Base-by-base conservation (phyloP, 1,140 invertebrate species). In the Cephus cinctus region DNA sequence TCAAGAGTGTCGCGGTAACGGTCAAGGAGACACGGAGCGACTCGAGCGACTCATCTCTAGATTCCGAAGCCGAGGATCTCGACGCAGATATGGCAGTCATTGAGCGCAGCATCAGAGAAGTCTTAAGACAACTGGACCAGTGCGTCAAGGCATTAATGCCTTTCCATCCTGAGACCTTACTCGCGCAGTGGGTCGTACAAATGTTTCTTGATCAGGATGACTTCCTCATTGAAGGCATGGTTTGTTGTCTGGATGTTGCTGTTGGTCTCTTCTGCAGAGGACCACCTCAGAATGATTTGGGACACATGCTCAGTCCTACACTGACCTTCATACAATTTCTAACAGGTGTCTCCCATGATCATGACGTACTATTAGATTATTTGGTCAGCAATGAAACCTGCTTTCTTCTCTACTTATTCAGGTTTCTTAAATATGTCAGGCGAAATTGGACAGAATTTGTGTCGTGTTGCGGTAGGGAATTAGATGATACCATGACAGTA, bases 331-430 rank as follows among this genome's bases (percentile, higher is more conserved):
- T 92, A 39, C 86, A 92, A 67, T 93, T 94, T 69, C 77, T 93
- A 6, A 83, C 86, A 56, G 86, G 89, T 34, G 88, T 93, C 11
- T 88, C 87, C 34, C 86, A 90, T 61, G 90, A 93, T 65, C 84
- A 85, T 9, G 86, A 89, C 67, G 84, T 94, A 1, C 63, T 95
- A 14, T 71, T 96, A 23, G 92, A 96, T 78, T 85, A 92, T 65
- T 79, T 96, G 46, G 88, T 93, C 18, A 92, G 90, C 57, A 94
- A 92, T 67, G 92, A 95, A 70, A 96, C 92, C 4, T 93, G 90
- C 72, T 95, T 94, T 68, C 73, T 95, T 31, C 73, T 93, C 3
- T 96, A 95, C 77, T 75, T 96, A 39, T 77, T 93, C 39, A 80
- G 90, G 55, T 87, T 94, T 63, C 78, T 96, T 14, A 94, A 94